phyloP scores from a whole-genome alignment of 2,113 vertebrate species.

The Procavia capensis region DNA sequence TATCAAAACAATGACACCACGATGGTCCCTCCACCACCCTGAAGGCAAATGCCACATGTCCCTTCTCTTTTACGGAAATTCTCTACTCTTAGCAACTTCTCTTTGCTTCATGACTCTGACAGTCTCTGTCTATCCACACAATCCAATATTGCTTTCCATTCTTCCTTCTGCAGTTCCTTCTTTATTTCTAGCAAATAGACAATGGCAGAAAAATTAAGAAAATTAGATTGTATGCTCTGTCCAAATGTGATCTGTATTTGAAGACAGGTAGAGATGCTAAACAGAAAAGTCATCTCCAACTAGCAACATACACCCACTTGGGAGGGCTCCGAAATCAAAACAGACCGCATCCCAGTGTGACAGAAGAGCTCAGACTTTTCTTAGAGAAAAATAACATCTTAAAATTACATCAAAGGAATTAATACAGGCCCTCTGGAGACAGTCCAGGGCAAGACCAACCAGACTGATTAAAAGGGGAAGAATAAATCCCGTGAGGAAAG shows the following conservation, averaged over 20 bases:
- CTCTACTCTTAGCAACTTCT: not conserved
- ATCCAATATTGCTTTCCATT: not conserved
- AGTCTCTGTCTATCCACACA: not conserved
- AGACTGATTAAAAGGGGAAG: slow-evolving; percentile 5
- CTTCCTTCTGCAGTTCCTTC: not conserved
- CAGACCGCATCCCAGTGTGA: not conserved
- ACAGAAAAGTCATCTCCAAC: not conserved
- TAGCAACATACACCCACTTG: too few species aligned
- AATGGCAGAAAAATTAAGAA: not conserved
- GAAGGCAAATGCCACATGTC: not conserved
- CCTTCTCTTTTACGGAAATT: not conserved
- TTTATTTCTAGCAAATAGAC: not conserved
- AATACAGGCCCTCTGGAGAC: slow-evolving; percentile 59
- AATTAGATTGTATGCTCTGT: not conserved
- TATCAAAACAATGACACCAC: not conserved
- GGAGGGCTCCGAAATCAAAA: not conserved
- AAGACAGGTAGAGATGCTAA: not conserved
- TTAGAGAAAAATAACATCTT: slow-evolving; percentile 58
- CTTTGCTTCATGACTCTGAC: not conserved
- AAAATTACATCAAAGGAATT: slow-evolving; percentile 57
- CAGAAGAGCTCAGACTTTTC: slow-evolving; percentile 10
- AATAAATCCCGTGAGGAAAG: slow-evolving; percentile 20
- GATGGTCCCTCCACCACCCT: not conserved
- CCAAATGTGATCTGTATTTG: not conserved
- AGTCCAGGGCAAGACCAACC: slow-evolving; percentile 12